Evolutionary conservation across 2,113 vertebrate genomes (phyloP).

Genomic region (Excalfactoria chinensis): DNA sequence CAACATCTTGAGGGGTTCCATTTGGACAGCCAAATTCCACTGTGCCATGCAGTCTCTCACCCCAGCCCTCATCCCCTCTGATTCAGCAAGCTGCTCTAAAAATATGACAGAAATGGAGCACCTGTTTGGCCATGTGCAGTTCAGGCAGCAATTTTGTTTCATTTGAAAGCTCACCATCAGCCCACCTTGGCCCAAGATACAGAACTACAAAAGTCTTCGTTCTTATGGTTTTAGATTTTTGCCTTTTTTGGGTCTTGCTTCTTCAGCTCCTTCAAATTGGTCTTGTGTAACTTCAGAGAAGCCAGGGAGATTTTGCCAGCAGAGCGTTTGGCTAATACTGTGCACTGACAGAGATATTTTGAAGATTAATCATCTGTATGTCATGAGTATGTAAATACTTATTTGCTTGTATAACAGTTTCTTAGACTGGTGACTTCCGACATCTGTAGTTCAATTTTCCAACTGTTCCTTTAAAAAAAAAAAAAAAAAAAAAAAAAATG

Average conservation of each 20-base stretch:
- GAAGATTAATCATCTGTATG: not conserved
- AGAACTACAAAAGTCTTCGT: not conserved
- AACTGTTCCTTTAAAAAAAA: not conserved
- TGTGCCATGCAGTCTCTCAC: not conserved
- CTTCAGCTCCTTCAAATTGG: not conserved
- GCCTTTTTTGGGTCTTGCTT: not conserved
- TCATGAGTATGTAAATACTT: not conserved
- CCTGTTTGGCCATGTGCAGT: fast-evolving
- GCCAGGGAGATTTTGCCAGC: not conserved
- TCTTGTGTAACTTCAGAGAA: not conserved
- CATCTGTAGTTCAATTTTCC: not conserved
- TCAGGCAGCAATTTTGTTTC: not conserved
- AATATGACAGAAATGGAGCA: not conserved
- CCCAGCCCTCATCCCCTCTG: not conserved
- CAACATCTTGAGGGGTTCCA: not conserved
- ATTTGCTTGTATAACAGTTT: not conserved
- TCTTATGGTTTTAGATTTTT: not conserved
- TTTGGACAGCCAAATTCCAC: fast-evolving
- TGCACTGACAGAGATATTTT: not conserved
- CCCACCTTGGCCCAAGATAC: not conserved
- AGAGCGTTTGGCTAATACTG: not conserved
- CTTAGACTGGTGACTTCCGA: not conserved
- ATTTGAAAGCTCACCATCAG: not conserved
- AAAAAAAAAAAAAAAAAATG: too few relatives aligned
- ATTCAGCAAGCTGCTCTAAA: not conserved